Evolutionary conservation across 1,140 invertebrate genomes (phyloP).

Genomic region (Aradophagus sp.): DNA sequence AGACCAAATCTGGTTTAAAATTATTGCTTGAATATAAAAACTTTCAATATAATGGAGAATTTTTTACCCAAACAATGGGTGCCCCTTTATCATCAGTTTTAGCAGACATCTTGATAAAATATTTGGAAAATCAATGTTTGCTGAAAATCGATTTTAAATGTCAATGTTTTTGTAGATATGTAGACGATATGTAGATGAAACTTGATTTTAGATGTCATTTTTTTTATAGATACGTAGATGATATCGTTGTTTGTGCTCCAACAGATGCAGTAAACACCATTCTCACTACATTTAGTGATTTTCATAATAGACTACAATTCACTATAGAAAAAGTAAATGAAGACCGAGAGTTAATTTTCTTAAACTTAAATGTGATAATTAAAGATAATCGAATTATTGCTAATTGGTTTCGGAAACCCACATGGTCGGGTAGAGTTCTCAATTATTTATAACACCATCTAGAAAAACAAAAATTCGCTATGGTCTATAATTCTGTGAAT

Average conservation of each 20-base stretch:
- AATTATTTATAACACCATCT: too few relatives aligned
- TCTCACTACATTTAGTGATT: background rate
- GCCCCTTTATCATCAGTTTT: background rate
- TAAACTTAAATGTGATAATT: background rate
- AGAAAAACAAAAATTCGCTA: background rate
- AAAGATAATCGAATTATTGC: too few relatives aligned
- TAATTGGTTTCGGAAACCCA: too few relatives aligned
- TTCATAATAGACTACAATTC: background rate
- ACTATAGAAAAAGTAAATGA: background rate
- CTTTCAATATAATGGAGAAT: background rate
- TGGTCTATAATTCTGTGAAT: background rate
- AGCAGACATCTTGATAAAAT: background rate
- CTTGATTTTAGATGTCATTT: background rate
- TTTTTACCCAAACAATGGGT: background rate
- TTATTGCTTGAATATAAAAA: background rate
- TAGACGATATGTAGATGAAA: too few relatives aligned
- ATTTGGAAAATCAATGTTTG: constrained; percentile 1
- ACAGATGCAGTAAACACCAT: background rate
- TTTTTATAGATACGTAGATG: background rate
- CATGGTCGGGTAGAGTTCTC: too few relatives aligned
- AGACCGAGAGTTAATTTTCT: background rate
- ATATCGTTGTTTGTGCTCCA: background rate
- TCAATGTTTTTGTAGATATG: too few relatives aligned
- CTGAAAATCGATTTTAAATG: too few relatives aligned
- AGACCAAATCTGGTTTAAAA: background rate